These are phyloP conservation scores for Dendrocincla tyrannina DNA, from an alignment of 2,797 vertebrate species.

Conservation along the genomic window DNA sequence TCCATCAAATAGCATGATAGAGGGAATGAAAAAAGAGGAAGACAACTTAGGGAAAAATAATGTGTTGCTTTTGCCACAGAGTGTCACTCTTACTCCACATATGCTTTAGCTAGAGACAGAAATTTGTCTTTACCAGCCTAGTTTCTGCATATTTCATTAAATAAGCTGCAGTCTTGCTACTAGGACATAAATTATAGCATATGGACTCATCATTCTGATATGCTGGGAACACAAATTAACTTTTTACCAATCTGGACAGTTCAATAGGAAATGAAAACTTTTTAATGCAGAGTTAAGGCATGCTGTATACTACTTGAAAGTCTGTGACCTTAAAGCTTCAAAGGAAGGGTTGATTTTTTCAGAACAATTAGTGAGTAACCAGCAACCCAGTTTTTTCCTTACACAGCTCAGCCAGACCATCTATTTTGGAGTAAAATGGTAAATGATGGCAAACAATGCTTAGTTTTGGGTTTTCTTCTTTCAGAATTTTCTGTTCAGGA, in stretches of 20 bases:
- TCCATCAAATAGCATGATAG: neutral
- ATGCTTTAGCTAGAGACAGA: neutral
- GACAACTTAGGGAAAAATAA: neutral
- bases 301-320: neutral
- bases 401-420: neutral
- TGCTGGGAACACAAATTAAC: neutral
- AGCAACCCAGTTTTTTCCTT: neutral
- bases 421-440: neutral
- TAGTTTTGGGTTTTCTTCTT: neutral
- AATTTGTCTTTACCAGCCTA: neutral
- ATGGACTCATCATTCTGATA: neutral
- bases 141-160: neutral
- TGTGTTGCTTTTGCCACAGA: conserved; percentile 49
- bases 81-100: conserved; percentile 60
- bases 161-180: neutral
- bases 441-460: neutral
- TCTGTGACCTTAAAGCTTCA: neutral
- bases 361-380: neutral
- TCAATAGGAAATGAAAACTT: neutral
- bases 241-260: neutral
- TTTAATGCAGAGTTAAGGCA: neutral
- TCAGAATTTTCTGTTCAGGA: neutral
- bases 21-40: neutral
- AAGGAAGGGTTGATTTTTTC: neutral
- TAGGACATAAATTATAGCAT: neutral